A percentile compares a stretch with the other conserved stretches of the same genome.
phyloP scores from a whole-genome alignment of 1,140 invertebrate species.

The Myzus persicae region DNA sequence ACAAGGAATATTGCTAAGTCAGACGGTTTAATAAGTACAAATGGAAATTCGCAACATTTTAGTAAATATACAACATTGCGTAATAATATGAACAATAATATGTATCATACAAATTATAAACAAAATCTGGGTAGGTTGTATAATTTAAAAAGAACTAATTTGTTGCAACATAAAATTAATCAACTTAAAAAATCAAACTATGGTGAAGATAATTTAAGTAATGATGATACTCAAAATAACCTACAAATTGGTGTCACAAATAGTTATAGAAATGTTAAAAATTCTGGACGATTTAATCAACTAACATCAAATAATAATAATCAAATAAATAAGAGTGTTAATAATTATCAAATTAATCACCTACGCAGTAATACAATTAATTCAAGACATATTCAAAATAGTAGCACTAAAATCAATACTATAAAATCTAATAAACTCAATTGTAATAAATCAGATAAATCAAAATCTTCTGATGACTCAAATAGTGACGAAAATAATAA shows the following conservation, averaged over 20 bases:
- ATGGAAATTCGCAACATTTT: background rate
- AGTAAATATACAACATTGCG: background rate
- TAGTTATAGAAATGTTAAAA: background rate
- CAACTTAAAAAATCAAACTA: background rate
- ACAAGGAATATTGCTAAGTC: background rate
- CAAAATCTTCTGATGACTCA: background rate
- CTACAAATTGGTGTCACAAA: background rate
- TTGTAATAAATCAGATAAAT: background rate
- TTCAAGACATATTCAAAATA: background rate
- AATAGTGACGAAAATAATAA: background rate
- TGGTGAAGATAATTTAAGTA: background rate
- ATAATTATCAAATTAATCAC: background rate
- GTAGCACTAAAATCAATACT: background rate
- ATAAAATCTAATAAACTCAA: background rate
- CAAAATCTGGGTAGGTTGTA: background rate
- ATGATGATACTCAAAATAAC: background rate
- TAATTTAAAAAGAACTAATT: background rate
- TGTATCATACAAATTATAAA: background rate
- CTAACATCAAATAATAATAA: background rate
- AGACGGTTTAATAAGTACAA: background rate
- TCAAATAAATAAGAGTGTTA: background rate
- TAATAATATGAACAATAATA: background rate
- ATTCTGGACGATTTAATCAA: background rate
- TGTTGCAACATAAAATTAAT: background rate
- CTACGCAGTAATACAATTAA: background rate